Evolutionary conservation across 1,140 invertebrate species (phyloP).

Genomic region (Rhagoletis zephyria): DNA sequence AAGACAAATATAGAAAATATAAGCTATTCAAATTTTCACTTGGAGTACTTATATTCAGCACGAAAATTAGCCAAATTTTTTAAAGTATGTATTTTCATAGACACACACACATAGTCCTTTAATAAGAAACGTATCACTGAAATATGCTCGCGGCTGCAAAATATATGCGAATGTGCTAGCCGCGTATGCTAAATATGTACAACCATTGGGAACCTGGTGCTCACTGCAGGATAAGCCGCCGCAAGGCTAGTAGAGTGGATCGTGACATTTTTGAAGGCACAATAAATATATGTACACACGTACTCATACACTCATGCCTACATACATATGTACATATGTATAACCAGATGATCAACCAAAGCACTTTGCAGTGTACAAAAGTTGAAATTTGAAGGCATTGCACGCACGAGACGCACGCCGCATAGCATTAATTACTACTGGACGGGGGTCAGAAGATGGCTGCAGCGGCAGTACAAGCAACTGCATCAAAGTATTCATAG

Average conservation of each 20-base stretch:
- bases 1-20: neutral
- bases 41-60: neutral
- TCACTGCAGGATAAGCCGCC: neutral
- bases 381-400: constrained; percentile 33
- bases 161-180: constrained; percentile 17
- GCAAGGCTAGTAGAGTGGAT: neutral
- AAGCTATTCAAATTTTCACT: neutral
- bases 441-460: constrained; percentile 16
- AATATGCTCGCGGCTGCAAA: constrained; percentile 22
- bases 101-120: neutral
- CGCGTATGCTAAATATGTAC: neutral
- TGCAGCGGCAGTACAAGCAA: neutral
- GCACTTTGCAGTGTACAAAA: constrained; percentile 8
- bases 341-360: neutral
- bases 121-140: constrained; percentile 21
- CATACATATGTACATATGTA: neutral
- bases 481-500: constrained; percentile 11
- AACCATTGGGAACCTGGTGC: neutral
- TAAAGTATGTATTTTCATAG: neutral
- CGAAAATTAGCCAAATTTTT: neutral
- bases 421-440: constrained; percentile 41
- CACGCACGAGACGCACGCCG: constrained; percentile 38
- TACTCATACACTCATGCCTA: no score
- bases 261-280: constrained; percentile 27
- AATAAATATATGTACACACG: no score